Conservation (phyloP, 2,888 invertebrate genomes). For the Periphyllus acericola region DNA sequence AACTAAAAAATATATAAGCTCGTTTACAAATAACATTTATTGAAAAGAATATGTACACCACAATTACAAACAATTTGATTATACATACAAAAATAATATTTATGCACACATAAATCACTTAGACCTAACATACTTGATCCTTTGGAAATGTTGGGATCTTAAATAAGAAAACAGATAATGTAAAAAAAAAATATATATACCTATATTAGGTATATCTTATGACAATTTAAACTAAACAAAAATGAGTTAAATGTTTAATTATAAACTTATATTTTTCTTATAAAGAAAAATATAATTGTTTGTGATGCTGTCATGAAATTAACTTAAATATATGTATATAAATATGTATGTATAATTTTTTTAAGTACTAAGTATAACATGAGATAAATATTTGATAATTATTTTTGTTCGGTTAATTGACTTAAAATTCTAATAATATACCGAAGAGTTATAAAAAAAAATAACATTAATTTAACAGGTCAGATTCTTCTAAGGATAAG, state of each 20-base stretch:
- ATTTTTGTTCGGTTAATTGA: constrained; percentile 53
- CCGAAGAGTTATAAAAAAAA: constrained; percentile 22
- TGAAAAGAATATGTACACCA: constrained; percentile 52
- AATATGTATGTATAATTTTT: not conserved
- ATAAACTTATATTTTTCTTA: not conserved
- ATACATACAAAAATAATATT: constrained; percentile 51
- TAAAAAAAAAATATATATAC: constrained; percentile 38
- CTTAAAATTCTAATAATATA: constrained; percentile 40
- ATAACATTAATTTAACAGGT: constrained; percentile 32
- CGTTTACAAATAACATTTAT: constrained; percentile 55
- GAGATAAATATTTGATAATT: constrained; percentile 21
- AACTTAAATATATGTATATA: constrained; percentile 9
- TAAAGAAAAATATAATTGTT: constrained; percentile 28
- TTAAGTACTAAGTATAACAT: constrained; percentile 51
- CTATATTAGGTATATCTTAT: constrained; percentile 35
- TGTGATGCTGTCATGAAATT: constrained; percentile 53
- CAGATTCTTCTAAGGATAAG: constrained; percentile 34
- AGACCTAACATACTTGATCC: constrained; percentile 46
- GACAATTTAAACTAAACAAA: constrained; percentile 16
- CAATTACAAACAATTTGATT: constrained; percentile 46
- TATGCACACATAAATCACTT: constrained; percentile 37
- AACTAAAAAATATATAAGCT: constrained; percentile 34
- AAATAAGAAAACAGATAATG: not conserved
- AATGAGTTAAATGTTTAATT: not conserved
- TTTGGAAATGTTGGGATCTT: constrained; percentile 41